These are phyloP conservation scores for Betta splendens DNA, from an alignment of 2,797 vertebrate species.

Conservation along the genomic window DNA sequence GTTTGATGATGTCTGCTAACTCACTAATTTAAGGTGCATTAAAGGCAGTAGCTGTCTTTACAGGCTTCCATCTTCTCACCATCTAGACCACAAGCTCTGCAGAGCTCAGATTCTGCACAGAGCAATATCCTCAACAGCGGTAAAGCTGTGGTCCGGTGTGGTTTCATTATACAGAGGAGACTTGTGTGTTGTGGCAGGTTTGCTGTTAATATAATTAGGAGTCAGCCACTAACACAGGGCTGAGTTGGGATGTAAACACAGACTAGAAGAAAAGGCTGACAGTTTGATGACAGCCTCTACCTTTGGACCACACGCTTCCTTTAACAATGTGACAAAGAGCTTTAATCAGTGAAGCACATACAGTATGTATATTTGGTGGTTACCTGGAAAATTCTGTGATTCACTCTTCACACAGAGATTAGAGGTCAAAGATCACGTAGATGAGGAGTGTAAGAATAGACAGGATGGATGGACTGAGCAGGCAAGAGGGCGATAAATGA, in stretches of 20 bases:
- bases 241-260: neutral
- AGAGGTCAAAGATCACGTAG: conserved; percentile 28
- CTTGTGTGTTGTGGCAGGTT: neutral
- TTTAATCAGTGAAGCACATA: no score
- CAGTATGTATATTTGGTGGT: no score
- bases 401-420: conserved; percentile 14
- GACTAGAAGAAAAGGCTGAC: neutral
- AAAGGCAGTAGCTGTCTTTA: neutral
- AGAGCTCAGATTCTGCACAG: neutral
- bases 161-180: no score
- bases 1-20: no score
- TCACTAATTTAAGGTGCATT: no score
- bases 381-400: neutral
- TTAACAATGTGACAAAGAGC: neutral
- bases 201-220: neutral
- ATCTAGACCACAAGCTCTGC: neutral
- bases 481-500: conserved; percentile 15
- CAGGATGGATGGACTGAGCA: conserved; percentile 15
- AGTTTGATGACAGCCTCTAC: neutral
- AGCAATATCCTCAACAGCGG: neutral
- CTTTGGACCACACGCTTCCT: neutral
- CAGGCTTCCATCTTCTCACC: neutral
- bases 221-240: neutral
- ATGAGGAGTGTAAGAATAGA: conserved; percentile 49
- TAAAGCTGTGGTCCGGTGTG: neutral